These are phyloP conservation scores for Spermophilus dauricus DNA, from an alignment of 2,113 vertebrate species.

Conservation along the genomic window DNA sequence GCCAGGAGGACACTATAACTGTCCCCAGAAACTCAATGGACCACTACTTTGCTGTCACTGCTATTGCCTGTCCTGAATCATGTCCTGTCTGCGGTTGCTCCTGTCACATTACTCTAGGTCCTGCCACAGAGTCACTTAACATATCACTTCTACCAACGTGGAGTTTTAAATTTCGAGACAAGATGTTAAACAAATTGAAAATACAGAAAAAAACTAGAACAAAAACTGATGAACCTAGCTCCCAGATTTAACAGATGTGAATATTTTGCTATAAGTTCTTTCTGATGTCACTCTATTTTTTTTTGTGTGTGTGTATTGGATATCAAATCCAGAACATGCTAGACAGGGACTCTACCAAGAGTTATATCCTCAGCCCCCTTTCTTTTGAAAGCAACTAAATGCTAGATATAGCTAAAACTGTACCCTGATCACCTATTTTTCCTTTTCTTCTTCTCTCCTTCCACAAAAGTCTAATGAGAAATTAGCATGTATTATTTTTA, in stretches of 20 bases:
- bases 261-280: neutral
- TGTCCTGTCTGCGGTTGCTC: neutral
- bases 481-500: neutral
- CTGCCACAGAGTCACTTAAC: too few species aligned
- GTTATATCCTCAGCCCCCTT: neutral
- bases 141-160: neutral
- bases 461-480: neutral
- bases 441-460: neutral
- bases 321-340: neutral
- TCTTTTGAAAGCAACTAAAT: slow-evolving; percentile 10
- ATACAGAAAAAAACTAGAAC: neutral
- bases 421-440: neutral
- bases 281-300: neutral
- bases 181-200: neutral
- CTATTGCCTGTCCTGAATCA: too few species aligned
- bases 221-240: neutral
- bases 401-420: neutral
- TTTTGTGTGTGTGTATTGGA: neutral
- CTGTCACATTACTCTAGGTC: too few species aligned
- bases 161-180: neutral
- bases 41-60: neutral
- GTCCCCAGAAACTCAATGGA: neutral
- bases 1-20: neutral
- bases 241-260: neutral
- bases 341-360: neutral